Conservation (phyloP, 1,140 invertebrate species). For the Dolichoris vasculosae region DNA sequence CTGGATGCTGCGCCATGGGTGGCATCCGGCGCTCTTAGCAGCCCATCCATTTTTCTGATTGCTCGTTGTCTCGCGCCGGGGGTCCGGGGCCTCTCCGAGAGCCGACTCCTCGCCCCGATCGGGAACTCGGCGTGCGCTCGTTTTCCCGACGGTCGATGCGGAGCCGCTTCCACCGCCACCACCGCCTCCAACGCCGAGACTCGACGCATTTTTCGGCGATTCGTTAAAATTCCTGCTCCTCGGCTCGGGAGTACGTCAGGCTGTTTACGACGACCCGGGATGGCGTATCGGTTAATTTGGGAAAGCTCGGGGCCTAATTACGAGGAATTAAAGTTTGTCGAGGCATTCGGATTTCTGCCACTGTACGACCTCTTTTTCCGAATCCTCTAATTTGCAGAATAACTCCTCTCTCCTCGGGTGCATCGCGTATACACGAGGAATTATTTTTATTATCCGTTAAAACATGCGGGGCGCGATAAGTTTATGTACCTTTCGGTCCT, state of each 20-base stretch:
- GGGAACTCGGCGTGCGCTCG: conserved; percentile 27
- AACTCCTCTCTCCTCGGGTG: too few relatives aligned
- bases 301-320: neutral
- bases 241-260: too few relatives aligned
- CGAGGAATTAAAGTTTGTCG: neutral
- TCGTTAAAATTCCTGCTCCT: conserved; percentile 41
- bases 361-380: neutral
- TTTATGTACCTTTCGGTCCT: neutral
- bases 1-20: conserved; percentile 69
- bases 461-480: neutral
- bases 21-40: conserved; percentile 69
- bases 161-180: neutral
- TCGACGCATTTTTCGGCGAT: conserved; percentile 41
- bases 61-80: conserved; percentile 73
- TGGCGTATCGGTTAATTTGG: neutral
- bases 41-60: conserved; percentile 75
- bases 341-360: neutral
- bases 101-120: neutral
- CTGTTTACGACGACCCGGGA: neutral
- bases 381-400: too few relatives aligned
- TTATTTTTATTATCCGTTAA: neutral
- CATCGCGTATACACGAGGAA: neutral
- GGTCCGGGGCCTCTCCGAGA: conserved; percentile 57
- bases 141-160: neutral
- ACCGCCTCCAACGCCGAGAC: too few relatives aligned